phyloP scores from a whole-genome alignment of 2,888 invertebrate species.

The Homarus gammarus region DNA sequence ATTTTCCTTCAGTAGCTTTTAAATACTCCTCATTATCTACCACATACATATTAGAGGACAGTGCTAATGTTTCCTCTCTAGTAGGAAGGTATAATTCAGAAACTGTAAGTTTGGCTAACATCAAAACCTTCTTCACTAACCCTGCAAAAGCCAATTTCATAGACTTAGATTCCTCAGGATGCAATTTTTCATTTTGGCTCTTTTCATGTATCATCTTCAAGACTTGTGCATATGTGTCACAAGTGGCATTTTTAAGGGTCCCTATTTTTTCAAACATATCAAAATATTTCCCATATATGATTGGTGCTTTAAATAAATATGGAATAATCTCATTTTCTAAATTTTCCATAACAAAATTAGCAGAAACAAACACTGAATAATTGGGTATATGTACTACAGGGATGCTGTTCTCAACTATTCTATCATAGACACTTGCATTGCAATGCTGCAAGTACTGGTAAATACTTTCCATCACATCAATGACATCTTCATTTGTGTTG shows the following conservation, averaged over 20 bases:
- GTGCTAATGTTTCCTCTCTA: neutral
- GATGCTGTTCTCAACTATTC: neutral
- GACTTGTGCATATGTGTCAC: slow-evolving; percentile 31
- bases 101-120: slow-evolving; percentile 13
- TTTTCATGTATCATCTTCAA: slow-evolving; percentile 4
- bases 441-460: slow-evolving; percentile 8
- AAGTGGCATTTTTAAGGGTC: neutral
- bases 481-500: neutral
- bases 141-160: slow-evolving; percentile 21
- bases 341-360: slow-evolving; percentile 16
- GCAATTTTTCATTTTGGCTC: neutral
- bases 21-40: slow-evolving; percentile 39
- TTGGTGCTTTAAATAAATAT: slow-evolving; percentile 44
- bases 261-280: slow-evolving; percentile 16
- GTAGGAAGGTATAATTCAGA: slow-evolving; percentile 30
- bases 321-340: slow-evolving; percentile 30
- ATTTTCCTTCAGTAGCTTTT: neutral
- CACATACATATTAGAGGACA: slow-evolving; percentile 41
- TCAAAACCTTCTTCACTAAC: neutral
- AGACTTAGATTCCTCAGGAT: neutral
- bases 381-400: slow-evolving; percentile 33
- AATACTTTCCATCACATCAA: slow-evolving; percentile 40
- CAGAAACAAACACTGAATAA: slow-evolving; percentile 12
- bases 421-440: neutral
- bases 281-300: slow-evolving; percentile 33